phyloP scores from a whole-genome alignment of 2,888 invertebrate species.

The Brenthis ino region DNA sequence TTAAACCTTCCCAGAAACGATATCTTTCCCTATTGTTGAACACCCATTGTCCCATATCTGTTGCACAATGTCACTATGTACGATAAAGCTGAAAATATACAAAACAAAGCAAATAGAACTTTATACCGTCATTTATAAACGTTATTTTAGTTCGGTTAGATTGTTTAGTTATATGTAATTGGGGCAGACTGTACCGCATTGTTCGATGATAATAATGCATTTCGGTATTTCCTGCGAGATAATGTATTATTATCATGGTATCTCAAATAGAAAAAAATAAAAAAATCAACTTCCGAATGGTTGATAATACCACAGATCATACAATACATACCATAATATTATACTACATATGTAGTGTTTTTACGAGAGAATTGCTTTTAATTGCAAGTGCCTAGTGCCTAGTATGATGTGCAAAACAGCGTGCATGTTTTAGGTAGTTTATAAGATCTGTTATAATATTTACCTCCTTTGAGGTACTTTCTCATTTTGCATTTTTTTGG shows the following conservation, averaged over 20 bases:
- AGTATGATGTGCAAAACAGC: no score
- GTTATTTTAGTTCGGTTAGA: not conserved
- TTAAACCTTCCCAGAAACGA: conserved; percentile 42
- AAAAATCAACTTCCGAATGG: not conserved
- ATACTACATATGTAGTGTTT: not conserved
- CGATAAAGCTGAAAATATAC: not conserved
- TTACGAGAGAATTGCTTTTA: not conserved
- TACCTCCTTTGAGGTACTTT: no score
- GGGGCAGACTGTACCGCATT: conserved; percentile 19
- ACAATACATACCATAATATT: not conserved
- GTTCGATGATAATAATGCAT: conserved; percentile 28
- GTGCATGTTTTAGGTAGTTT: not conserved
- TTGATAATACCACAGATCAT: not conserved
- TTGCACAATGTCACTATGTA: conserved; percentile 43
- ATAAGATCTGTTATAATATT: no score
- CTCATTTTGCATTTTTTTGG: no score
- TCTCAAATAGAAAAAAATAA: conserved; percentile 12
- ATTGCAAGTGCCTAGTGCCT: not conserved
- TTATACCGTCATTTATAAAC: not conserved
- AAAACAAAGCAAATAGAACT: conserved; percentile 11
- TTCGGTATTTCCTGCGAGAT: conserved; percentile 28
- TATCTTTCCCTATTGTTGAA: conserved; percentile 33
- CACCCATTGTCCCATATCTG: conserved; percentile 50
- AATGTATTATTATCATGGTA: conserved; percentile 5
- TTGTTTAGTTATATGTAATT: not conserved